A percentile compares a stretch with the other conserved stretches of the same genome.
Evolutionary conservation across 2,113 vertebrate genomes (phyloP).

Genomic region (Toxotes jaculatrix): DNA sequence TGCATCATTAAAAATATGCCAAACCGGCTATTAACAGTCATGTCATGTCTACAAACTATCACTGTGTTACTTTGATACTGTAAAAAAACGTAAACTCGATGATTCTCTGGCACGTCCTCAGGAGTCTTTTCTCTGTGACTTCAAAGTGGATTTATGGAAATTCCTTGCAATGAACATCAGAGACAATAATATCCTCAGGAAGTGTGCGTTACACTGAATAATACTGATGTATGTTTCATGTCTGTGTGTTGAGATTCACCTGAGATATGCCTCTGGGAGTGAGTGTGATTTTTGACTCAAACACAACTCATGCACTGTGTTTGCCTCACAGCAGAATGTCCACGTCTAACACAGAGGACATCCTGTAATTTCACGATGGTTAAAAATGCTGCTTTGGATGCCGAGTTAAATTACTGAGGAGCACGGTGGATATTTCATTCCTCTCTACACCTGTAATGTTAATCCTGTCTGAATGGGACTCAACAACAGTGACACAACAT

Average conservation of each 20-base stretch:
- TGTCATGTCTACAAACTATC: too few species aligned
- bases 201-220: neutral
- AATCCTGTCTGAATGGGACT: too few species aligned
- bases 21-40: too few species aligned
- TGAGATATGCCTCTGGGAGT: neutral
- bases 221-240: neutral
- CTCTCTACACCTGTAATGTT: neutral
- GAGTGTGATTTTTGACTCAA: neutral
- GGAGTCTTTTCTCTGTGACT: neutral
- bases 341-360: neutral
- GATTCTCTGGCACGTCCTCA: neutral
- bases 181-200: neutral
- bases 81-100: neutral
- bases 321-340: neutral
- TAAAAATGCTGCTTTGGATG: too few species aligned
- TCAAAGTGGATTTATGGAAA: neutral
- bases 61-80: too few species aligned
- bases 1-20: too few species aligned
- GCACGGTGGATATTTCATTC: neutral
- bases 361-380: neutral
- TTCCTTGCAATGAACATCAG: neutral
- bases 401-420: neutral
- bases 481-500: too few species aligned
- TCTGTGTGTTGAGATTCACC: neutral
- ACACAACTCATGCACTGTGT: neutral